phyloP scores from a whole-genome alignment of 2,888 invertebrate genomes.

The Sminthurides aquaticus region DNA sequence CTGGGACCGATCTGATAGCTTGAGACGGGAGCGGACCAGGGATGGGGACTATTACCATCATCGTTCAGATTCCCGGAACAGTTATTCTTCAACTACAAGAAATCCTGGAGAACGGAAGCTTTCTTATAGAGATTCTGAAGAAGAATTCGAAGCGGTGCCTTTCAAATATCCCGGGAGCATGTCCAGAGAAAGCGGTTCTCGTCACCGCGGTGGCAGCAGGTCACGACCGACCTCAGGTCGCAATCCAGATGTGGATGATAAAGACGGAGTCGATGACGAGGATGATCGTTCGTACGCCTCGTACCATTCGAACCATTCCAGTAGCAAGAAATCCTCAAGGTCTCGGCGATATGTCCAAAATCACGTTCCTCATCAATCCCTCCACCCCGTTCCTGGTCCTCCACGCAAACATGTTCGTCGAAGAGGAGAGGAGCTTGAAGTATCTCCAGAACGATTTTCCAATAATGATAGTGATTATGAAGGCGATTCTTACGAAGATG shows the following conservation, averaged over 20 bases:
- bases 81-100: constrained; percentile 28
- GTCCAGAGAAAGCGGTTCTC: constrained; percentile 7
- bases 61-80: constrained; percentile 35
- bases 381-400: not conserved
- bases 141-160: constrained; percentile 29
- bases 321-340: not conserved
- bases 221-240: constrained; percentile 17
- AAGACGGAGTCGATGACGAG: constrained; percentile 38
- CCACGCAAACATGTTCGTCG: not conserved
- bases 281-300: constrained; percentile 39
- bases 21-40: constrained; percentile 26
- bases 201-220: constrained; percentile 21
- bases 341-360: not conserved
- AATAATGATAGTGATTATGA: constrained; percentile 42
- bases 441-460: constrained; percentile 25
- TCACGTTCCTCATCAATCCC: not conserved
- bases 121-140: constrained; percentile 31
- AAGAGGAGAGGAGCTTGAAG: not conserved
- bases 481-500: constrained; percentile 37
- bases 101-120: constrained; percentile 18
- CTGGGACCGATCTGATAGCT: constrained; percentile 23
- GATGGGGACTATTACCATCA: constrained; percentile 19
- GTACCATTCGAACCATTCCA: constrained; percentile 29
- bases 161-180: constrained; percentile 17
- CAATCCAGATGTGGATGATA: constrained; percentile 24